A percentile compares a stretch with the other conserved stretches of the same genome.
These are phyloP conservation scores for Protonemura montana DNA, from an alignment of 2,888 invertebrate species.

Conservation along the genomic window DNA sequence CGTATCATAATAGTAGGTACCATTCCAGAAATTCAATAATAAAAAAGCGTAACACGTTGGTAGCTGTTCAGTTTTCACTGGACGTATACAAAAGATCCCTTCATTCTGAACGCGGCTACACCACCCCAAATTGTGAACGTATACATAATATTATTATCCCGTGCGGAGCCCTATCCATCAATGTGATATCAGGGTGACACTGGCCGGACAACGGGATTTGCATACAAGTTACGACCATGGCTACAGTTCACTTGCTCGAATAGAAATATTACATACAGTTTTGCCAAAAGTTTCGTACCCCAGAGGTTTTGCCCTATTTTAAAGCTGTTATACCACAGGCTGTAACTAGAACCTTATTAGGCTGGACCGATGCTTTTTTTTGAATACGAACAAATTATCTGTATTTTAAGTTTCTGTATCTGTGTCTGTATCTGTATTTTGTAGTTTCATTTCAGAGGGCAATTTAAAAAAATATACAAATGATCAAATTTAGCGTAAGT, in stretches of 20 bases:
- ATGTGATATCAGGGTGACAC: slow-evolving; percentile 30
- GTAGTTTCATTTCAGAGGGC: no score
- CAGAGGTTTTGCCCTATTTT: background rate
- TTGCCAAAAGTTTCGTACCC: background rate
- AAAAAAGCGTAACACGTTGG: slow-evolving; percentile 39
- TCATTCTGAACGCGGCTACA: background rate
- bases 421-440: no score
- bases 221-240: slow-evolving; percentile 16
- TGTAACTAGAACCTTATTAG: background rate
- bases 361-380: background rate
- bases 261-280: slow-evolving; percentile 26
- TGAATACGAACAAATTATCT: no score
- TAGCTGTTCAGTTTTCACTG: slow-evolving; percentile 38
- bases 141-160: slow-evolving; percentile 8
- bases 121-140: slow-evolving; percentile 17
- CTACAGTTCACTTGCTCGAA: slow-evolving; percentile 12
- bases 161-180: slow-evolving; percentile 28
- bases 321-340: background rate
- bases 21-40: slow-evolving; percentile 39
- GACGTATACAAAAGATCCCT: slow-evolving; percentile 34
- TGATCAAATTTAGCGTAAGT: no score
- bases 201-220: slow-evolving; percentile 7
- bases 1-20: slow-evolving; percentile 38
- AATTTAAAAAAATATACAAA: no score
- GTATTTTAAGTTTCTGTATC: no score